Evolutionary conservation across 2,888 invertebrate genomes (phyloP), one percentile per base, ranked within the genome.

Genomic region (Drosophila putrida): DNA sequence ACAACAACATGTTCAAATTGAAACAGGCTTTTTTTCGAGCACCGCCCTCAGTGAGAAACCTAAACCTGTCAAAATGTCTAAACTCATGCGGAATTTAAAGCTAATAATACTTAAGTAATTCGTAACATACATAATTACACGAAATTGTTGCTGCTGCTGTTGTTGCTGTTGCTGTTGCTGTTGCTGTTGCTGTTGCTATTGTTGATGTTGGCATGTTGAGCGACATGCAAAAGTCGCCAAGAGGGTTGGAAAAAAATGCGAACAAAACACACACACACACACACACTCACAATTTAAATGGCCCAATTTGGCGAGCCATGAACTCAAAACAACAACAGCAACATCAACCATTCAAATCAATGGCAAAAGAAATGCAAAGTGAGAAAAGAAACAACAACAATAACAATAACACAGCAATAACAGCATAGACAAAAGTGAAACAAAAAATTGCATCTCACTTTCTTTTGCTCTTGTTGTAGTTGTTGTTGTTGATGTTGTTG

Each of bases 371-470:
- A 88, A 77, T 80, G 70, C 74, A 69, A 71, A 68, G 51, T 50
- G 74, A 64, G 64, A 63, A 70, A 71, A 66, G 63, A 50, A 63
- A 53, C 64, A 57, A 46, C 8, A 53, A 27, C 73, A 62, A 35
- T 41, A 50, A 15, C 46, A 33, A 27, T 8, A 57, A 51, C 33
- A 20, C 36, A 28, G 67, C n/a, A 38, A 39, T 25, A 43, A 10
- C 43, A 20, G 33, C 54, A 43, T 51, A 54, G 28, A 20, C 33
- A 33, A 70, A 81, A 67, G 50, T 67, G 62, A 68, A 64, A 53
- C 68, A 78, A 71, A 82, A 88, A 85, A 84, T 84, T 82, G 83
- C 81, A 83, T 88, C 90, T 90, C 88, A 87, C 88, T 90, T 90
- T 90, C 87, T 83, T 85, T 88, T 75, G 71, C 67, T 71, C 25